phyloP scores from a whole-genome alignment of 2,888 invertebrate genomes.

The Phrixothrix hirtus region DNA sequence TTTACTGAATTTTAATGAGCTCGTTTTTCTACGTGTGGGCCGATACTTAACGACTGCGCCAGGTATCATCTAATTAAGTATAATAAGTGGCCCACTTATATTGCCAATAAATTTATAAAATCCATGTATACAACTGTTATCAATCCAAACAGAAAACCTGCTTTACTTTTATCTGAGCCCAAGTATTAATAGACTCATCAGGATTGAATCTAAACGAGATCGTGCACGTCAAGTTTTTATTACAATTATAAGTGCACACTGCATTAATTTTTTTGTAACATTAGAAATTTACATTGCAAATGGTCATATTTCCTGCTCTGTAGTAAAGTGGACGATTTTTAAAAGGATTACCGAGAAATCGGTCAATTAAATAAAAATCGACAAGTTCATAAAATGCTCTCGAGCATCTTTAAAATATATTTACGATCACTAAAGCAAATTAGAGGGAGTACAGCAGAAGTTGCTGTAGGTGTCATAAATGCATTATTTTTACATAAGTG shows the following conservation, averaged over 20 bases:
- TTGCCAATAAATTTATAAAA: not conserved
- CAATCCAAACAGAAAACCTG: not conserved
- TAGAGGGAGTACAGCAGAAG: not conserved
- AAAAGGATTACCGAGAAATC: no score
- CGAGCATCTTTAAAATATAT: no score
- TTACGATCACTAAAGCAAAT: not conserved
- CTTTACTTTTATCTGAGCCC: not conserved
- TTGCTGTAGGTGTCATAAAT: not conserved
- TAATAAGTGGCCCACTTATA: not conserved
- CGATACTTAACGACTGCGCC: not conserved
- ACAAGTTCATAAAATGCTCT: no score
- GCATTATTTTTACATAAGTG: not conserved
- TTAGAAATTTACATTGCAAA: not conserved
- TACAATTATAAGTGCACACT: not conserved
- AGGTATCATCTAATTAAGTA: not conserved
- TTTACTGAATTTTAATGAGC: no score
- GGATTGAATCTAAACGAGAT: not conserved
- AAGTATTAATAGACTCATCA: conserved; percentile 3
- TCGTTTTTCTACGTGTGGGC: no score
- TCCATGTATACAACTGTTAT: no score
- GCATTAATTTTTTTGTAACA: not conserved
- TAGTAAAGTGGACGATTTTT: no score
- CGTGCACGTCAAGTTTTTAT: not conserved
- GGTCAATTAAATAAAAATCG: no score
- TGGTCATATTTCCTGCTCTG: no score